phyloP scores from a whole-genome alignment of 2,888 invertebrate species.

The Mactromeris polynyma region DNA sequence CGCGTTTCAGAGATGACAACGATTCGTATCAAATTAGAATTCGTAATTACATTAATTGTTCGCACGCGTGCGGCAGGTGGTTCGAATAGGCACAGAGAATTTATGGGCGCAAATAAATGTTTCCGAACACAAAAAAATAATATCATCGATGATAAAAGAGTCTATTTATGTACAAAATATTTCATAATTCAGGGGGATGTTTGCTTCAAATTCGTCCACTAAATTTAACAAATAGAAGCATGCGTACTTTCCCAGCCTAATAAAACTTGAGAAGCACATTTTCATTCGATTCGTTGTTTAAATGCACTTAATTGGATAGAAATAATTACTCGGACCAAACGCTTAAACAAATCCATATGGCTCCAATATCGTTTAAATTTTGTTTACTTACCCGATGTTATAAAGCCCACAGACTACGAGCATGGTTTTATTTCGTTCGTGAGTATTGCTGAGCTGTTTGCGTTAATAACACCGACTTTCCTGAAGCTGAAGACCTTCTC shows the following conservation, averaged over 20 bases:
- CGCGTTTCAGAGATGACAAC: slow-evolving; percentile 27
- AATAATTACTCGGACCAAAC: slow-evolving; percentile 35
- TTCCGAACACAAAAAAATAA: slow-evolving; percentile 42
- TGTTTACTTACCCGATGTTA: slow-evolving; percentile 22
- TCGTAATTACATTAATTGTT: slow-evolving; percentile 53
- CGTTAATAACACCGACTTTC: neutral
- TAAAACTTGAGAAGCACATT: slow-evolving; percentile 17
- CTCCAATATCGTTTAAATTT: slow-evolving; percentile 38
- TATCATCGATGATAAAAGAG: slow-evolving; percentile 29
- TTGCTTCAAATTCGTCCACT: slow-evolving; percentile 24
- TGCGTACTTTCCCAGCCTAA: slow-evolving; percentile 17
- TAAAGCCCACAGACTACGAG: neutral
- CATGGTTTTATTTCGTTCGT: neutral
- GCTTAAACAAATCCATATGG: slow-evolving; percentile 35
- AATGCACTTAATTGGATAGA: slow-evolving; percentile 34
- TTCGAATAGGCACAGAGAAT: slow-evolving; percentile 29
- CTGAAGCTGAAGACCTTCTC: neutral
- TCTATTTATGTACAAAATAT: slow-evolving; percentile 45
- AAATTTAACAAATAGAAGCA: slow-evolving; percentile 36
- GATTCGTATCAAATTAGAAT: slow-evolving; percentile 49
- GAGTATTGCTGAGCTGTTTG: neutral
- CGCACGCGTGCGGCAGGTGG: slow-evolving; percentile 53
- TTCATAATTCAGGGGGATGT: slow-evolving; percentile 32
- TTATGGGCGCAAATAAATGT: slow-evolving; percentile 48
- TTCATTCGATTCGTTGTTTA: slow-evolving; percentile 37